Evolutionary conservation across 2,888 invertebrate species (phyloP), one percentile per base, ranked within the genome.

Genomic region (Dolomedes plantarius): DNA sequence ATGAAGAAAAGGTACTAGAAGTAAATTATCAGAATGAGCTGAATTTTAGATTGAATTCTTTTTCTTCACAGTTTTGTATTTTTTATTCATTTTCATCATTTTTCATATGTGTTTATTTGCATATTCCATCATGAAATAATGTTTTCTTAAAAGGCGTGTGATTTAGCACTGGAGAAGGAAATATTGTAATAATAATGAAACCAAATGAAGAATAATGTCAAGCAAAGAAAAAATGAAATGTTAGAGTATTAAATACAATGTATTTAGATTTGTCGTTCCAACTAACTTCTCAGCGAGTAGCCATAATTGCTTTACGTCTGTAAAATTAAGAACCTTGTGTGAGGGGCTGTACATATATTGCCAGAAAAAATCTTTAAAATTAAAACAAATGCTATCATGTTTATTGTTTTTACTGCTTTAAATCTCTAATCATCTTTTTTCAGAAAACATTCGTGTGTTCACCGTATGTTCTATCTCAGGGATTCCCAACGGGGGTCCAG

Each of bases 1-100:
- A 72, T 79, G 78, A 72, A 79, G 71, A 79, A 64, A 56, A 41
- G n/a, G 29, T 28, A 31, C 7, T 27, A 9, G 19, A 41, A 71
- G 64, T 41, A 79, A 79, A 72, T 72, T 79, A 71, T 46, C 65
- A 64, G 71, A 36, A 28, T 9, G 64, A 29, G 28, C 41, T 56
- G 62, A 68, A 79, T 69, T 78, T 69, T 39, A 72, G 72, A 79
- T 79, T 72, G 46, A 64, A 79, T 64, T 46, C 13, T 62, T 72
- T 31, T 50, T 50, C 13, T 46, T 46, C 19, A 46, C 0, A 0
- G 7, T 9, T 13, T 50, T 13, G n/a, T 50, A 50, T 13, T 9
- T 2, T 16, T 50, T 3, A 5, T 16, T 1, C 2, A 19, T n/a
- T 16, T 50, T 2, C 16, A n/a, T 19, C 19, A n/a, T 2, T 50